phyloP scores from a whole-genome alignment of 2,888 invertebrate species.

The Pandemis heparana region DNA sequence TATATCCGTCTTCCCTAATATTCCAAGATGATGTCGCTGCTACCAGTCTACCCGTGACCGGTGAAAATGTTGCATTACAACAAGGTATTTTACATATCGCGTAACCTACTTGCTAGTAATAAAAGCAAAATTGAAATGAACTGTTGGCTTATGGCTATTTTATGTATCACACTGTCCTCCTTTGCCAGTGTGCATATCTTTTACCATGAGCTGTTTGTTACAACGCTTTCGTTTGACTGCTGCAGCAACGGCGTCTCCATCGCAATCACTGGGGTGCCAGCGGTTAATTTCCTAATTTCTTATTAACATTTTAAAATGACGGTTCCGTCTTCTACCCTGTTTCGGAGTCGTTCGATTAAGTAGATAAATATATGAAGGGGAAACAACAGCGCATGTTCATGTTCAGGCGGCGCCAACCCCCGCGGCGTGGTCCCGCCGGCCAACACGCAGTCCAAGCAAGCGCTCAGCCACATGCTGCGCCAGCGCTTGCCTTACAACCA shows the following conservation, averaged over 20 bases:
- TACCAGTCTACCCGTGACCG: neutral
- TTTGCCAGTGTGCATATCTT: neutral
- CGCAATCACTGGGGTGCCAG: neutral
- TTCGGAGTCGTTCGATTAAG: neutral
- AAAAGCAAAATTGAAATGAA: neutral
- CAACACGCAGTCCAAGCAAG: constrained; percentile 92
- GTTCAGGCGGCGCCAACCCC: constrained; percentile 66
- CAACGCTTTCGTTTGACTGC: neutral
- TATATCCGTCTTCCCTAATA: constrained; percentile 7
- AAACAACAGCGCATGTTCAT: neutral
- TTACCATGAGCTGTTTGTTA: neutral
- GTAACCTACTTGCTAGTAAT: neutral
- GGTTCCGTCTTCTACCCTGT: neutral
- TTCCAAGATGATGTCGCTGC: neutral
- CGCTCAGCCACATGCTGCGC: constrained; percentile 93
- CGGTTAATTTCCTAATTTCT: neutral
- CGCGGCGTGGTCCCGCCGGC: constrained; percentile 81
- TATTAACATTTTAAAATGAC: neutral
- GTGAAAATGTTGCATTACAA: constrained; percentile 8
- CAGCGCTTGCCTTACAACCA: constrained; percentile 89
- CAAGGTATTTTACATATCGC: constrained; percentile 4
- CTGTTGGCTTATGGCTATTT: neutral
- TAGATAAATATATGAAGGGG: neutral
- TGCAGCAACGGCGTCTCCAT: neutral
- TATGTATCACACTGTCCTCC: neutral